Conservation (phyloP, 2,113 vertebrate species). For the Athene cunicularia region DNA sequence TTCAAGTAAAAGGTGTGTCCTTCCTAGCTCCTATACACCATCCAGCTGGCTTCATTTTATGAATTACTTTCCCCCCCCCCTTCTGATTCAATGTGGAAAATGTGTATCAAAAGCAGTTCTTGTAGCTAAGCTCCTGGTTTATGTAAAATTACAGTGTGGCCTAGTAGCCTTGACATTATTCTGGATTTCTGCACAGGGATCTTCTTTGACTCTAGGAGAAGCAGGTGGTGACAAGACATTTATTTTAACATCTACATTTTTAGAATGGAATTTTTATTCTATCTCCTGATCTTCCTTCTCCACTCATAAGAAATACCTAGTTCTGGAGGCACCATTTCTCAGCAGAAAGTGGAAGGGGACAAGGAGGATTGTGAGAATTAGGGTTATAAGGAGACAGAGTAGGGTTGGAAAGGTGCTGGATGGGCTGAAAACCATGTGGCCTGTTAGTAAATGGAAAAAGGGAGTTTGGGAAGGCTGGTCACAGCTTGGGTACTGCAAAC, state of each 20-base stretch:
- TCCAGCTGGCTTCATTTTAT: not conserved
- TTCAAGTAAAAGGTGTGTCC: not conserved
- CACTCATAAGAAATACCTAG: not conserved
- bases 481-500: not conserved
- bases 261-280: not conserved
- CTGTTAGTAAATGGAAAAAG: not conserved
- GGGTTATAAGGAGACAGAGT: not conserved
- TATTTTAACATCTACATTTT: not conserved
- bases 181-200: not conserved
- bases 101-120: not conserved
- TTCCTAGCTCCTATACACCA: not conserved
- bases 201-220: not conserved
- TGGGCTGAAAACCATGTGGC: not conserved
- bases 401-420: not conserved
- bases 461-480: not conserved
- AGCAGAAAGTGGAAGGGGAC: not conserved
- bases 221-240: not conserved
- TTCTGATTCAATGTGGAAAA: not conserved
- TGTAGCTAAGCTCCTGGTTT: not conserved
- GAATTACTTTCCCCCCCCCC: not conserved
- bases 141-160: not conserved
- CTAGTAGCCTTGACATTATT: not conserved
- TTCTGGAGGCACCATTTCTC: not conserved
- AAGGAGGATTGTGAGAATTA: not conserved
- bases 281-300: not conserved